Base-by-base conservation (phyloP, 2,113 vertebrate species). In the Dipodomys stephensi region DNA sequence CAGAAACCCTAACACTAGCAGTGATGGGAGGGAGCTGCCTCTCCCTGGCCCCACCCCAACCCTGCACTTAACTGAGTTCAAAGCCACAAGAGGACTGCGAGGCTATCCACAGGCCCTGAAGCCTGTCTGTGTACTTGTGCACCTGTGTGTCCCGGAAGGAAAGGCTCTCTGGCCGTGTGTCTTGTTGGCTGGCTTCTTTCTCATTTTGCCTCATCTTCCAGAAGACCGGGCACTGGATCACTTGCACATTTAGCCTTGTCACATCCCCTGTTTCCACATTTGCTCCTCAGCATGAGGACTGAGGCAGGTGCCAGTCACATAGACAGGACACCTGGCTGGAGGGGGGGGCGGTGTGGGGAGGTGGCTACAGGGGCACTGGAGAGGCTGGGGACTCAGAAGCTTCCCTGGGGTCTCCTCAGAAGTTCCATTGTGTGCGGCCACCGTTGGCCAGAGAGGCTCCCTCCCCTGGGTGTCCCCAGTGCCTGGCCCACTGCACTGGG, bases 291-390 rank as follows among this genome's bases (percentile, higher is more conserved):
- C 9, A 7, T 28, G 10, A 7, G 60, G 23, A 74, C 65, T 49
- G 28, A 82, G 64, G 22, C 53, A 5, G 1, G 16, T 18, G 0
- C 7, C 3, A 1, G 39, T 30, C 71, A 67, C 3, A 0, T 7
- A 5, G 16, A 82, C 20, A 9, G 32, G 25, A 30, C 78, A 60
- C 39, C 39, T 39, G 39, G 39, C 39, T 39, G 39, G 39, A 39
- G 39, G 39, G 9, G 49, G 49, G 49, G 49, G 49, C 12, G 9
- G 12, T 53, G 8, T 13, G 12, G 9, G 16, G 20, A 62, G 60
- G 16, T 22, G 5, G 39, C 20, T 6, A 12, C 12, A 22, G 16
- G 27, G 65, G 65, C 65, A 67, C 23, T 23, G 23, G 65, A 27
- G 23, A 62, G 60, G 60, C 12, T 15, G 6, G 82, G 2, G 6